These are phyloP conservation scores for Melieria crassipennis DNA, from an alignment of 2,888 invertebrate genomes.

Conservation along the genomic window DNA sequence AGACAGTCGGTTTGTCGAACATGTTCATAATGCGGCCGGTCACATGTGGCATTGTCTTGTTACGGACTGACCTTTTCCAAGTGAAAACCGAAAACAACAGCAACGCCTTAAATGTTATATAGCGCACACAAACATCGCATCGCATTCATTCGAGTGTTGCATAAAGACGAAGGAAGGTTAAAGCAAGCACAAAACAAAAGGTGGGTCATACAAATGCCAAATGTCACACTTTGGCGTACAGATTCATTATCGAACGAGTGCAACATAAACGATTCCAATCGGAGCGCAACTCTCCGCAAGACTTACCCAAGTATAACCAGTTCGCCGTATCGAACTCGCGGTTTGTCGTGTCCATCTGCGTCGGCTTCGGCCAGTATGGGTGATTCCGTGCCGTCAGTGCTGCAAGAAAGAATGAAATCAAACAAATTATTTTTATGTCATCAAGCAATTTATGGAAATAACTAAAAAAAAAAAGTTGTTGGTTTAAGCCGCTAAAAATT, in stretches of 20 bases:
- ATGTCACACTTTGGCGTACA: neutral
- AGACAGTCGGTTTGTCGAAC: too few relatives aligned
- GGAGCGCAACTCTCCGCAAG: neutral
- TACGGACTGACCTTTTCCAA: too few relatives aligned
- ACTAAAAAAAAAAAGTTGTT: neutral
- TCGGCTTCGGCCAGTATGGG: slow-evolving; percentile 80
- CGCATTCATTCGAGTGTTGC: slow-evolving; percentile 9
- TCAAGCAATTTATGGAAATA: neutral
- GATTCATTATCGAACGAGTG: too few relatives aligned
- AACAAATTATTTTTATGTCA: slow-evolving; percentile 21
- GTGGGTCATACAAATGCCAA: slow-evolving; percentile 21
- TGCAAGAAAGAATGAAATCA: slow-evolving; percentile 49
- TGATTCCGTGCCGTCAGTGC: slow-evolving; percentile 76
- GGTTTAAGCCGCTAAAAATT: too few relatives aligned
- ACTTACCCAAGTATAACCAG: slow-evolving; percentile 92
- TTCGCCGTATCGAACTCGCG: slow-evolving; percentile 90
- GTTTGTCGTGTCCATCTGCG: slow-evolving; percentile 81
- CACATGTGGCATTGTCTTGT: too few relatives aligned
- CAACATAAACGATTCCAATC: neutral
- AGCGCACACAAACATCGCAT: neutral
- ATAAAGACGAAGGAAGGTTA: neutral
- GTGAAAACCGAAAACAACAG: too few relatives aligned
- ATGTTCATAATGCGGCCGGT: too few relatives aligned
- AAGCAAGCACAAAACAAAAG: slow-evolving; percentile 3
- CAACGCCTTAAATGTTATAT: too few relatives aligned